These are phyloP conservation scores for Brachionus angularis DNA, from an alignment of 1,140 invertebrate species.

Conservation along the genomic window DNA sequence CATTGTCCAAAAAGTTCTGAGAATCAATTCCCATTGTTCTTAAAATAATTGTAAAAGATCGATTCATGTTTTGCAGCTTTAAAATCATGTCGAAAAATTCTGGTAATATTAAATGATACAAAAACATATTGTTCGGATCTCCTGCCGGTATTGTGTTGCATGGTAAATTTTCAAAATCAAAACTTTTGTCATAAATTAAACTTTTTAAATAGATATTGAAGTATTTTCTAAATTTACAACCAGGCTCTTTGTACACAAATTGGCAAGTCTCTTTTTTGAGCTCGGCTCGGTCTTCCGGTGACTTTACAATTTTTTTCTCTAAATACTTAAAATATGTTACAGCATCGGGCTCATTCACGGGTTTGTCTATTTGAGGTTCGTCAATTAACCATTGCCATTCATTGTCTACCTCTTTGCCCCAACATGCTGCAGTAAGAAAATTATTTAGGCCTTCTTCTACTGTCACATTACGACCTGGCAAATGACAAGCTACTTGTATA, in stretches of 20 bases:
- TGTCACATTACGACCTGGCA: slow-evolving; percentile 30
- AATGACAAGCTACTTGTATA: slow-evolving; percentile 37
- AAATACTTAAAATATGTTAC: slow-evolving; percentile 41
- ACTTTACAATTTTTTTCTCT: slow-evolving; percentile 26
- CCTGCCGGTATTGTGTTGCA: slow-evolving; percentile 32
- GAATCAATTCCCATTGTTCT: slow-evolving; percentile 41
- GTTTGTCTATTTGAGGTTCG: not conserved
- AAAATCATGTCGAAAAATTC: slow-evolving; percentile 42
- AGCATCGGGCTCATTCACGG: not conserved
- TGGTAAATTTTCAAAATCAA: not conserved
- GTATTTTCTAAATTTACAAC: not conserved
- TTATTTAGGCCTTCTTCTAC: slow-evolving; percentile 38
- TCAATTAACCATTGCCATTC: slow-evolving; percentile 30
- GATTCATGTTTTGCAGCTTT: not conserved
- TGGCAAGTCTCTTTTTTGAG: slow-evolving; percentile 34
- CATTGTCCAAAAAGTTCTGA: slow-evolving; percentile 19
- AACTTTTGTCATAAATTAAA: not conserved
- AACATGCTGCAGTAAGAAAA: slow-evolving; percentile 23
- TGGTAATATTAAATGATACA: slow-evolving; percentile 37
- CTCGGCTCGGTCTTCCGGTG: slow-evolving; percentile 26
- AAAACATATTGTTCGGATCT: not conserved
- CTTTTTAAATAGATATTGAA: slow-evolving; percentile 27
- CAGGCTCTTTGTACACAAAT: slow-evolving; percentile 36
- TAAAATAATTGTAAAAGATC: slow-evolving; percentile 9
- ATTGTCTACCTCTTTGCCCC: slow-evolving; percentile 25